Percentiles rank a stretch among this genome's conserved stretches.
phyloP scores from a whole-genome alignment of 2,888 invertebrate genomes.

The Cephus sareptanus region DNA sequence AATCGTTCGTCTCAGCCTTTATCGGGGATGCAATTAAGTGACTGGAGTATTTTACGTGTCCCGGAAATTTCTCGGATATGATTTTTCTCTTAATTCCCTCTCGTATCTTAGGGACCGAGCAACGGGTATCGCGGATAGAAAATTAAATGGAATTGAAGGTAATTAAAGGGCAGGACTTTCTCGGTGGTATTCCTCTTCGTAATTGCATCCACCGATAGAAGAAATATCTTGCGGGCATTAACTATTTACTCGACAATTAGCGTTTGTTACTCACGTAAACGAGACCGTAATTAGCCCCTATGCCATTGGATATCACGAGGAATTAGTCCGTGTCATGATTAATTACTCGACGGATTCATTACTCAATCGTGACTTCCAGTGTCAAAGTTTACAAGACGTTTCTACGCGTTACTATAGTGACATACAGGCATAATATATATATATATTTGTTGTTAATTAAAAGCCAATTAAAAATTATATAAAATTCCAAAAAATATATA shows the following conservation, averaged over 20 bases:
- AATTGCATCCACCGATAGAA: not conserved
- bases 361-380: not conserved
- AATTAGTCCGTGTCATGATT: conserved; percentile 30
- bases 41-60: not conserved
- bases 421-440: not conserved
- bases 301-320: conserved; percentile 23
- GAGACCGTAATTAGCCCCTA: conserved; percentile 28
- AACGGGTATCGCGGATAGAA: not conserved
- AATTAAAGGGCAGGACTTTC: not conserved
- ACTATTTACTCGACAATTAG: conserved; percentile 29
- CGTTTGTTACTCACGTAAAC: conserved; percentile 26
- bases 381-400: not conserved
- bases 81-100: not conserved
- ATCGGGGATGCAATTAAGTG: not conserved
- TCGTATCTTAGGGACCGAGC: conserved; percentile 19
- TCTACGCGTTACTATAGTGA: not conserved
- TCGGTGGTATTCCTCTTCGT: not conserved
- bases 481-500: not conserved
- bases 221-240: not conserved
- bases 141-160: not conserved
- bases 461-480: not conserved
- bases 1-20: not conserved
- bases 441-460: not conserved
- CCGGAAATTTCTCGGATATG: not conserved
- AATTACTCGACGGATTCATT: conserved; percentile 33